Evolutionary conservation across 53 echinoderm and acorn worm genomes (phyloP), one percentile per base, ranked within the genome.

Genomic region (Henricia sp.): DNA sequence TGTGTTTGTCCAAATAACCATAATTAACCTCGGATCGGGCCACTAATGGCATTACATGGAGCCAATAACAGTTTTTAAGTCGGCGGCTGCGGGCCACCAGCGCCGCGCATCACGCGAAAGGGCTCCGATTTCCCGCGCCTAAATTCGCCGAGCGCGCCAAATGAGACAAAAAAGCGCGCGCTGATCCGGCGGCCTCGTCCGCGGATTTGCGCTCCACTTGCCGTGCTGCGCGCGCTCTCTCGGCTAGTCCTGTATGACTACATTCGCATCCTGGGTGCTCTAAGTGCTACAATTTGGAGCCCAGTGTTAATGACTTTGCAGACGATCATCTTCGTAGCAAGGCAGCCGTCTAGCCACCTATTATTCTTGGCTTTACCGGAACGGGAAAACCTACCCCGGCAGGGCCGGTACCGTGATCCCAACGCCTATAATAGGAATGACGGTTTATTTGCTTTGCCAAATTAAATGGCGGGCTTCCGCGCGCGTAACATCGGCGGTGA

Each of bases 1-100:
- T 80, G 80, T 80, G 80, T 80, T 80, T 80, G 80, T 80, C 80
- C 80, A 80, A 80, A 80, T 63, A 80, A 57, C 80, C 63, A 80
- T 80, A 80, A 80, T 80, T 63, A 80, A 80, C 80, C 80, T 80
- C 33, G 33, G 80, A 80, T 80, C 63, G 63, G 23, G 40, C 63
- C 40, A 64, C 64, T 80, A 62, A 80, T 80, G 63, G 63, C 62
- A 80, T 80, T 80, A 80, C 80, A 80, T 13, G 48, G 64, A 80
- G 63, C 80, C 80, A 64, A 62, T 80, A 80, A 80, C 80, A 80
- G 80, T 80, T 80, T n/a, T 80, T 62, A 63, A 64, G 63, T 80
- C n/a, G 80, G 80, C 80, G 80, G 46, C 64, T 34, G 77, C 16
- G 11, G 37, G 74, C 54, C 74, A 74, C 54, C 74, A n/a, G 67